Base-by-base conservation (phyloP, 2,888 invertebrate species). In the Minunthozetes semirufus region DNA sequence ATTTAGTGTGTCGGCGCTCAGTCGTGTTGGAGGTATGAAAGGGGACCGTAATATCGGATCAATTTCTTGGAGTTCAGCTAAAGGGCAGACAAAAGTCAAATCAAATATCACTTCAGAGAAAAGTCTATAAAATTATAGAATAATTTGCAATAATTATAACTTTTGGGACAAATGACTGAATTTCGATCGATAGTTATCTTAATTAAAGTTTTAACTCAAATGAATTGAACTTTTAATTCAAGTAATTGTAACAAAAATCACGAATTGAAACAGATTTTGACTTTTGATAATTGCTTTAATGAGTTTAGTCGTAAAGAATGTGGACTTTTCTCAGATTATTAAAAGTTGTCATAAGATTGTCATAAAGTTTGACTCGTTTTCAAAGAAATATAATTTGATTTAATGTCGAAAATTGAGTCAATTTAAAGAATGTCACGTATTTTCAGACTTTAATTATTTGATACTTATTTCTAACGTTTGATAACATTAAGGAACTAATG, bases 21-120 rank as follows among this genome's bases (percentile, higher is more conserved):
- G 8, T 9, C 19, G 59, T 59, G 22, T n/a, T 33, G 59, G 19
- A 8, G 72, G 72, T 33, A 29, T 13, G 17, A 72, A 38, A 17
- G 72, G 72, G 0, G 56, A 72, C 11, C 56, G n/a, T 5, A 72
- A 13, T 53, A 72, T 59, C 1, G 61, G 72, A 19, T 72, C 53
- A 27, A 72, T 27, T n/a, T 72, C 56, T 46, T 53, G 72, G 9
- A 72, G 5, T 61, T 72, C 56, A 29, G 72, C 72, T 72, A 19
- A 25, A 17, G 11, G 27, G 22, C 6, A 15, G 70, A 70, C 17
- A 33, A 42, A 15, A 27, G 63, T 19, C 19, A 38, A 42, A 68
- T 38, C 33, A 17, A 11, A 38, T 3, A 25, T 42, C 2, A 71
- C n/a, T 50, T 33, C n/a, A 71, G 38, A 71, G 33, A 46, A 4